A percentile compares a stretch with the other conserved stretches of the same genome.
These are phyloP conservation scores for Sterrhoptilus dennistouni DNA, from an alignment of 2,113 vertebrate genomes.

Conservation along the genomic window DNA sequence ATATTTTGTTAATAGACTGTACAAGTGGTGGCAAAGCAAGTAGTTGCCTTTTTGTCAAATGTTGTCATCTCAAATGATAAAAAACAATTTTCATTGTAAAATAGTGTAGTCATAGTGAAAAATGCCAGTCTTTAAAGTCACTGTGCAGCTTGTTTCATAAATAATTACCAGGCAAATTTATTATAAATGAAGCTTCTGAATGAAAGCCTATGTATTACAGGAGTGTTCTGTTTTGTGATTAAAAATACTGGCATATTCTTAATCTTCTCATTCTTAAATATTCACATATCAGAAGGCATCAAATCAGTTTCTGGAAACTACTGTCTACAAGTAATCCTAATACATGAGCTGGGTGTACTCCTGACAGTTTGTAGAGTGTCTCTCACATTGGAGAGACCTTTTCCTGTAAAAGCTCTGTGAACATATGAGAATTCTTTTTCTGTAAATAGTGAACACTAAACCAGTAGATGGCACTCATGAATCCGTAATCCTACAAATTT, in stretches of 20 bases:
- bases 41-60: not conserved
- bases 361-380: not conserved
- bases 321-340: not conserved
- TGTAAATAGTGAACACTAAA: not conserved
- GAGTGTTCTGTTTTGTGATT: not conserved
- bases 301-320: not conserved
- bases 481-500: not conserved
- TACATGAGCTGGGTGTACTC: not conserved
- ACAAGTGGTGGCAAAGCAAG: not conserved
- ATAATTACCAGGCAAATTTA: not conserved
- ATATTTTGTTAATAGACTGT: not conserved
- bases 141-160: not conserved
- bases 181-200: not conserved
- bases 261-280: not conserved
- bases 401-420: not conserved
- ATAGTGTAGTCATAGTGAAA: not conserved
- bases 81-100: not conserved
- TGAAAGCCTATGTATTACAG: not conserved
- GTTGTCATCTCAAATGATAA: not conserved
- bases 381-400: not conserved
- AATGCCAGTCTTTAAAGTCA: not conserved
- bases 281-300: not conserved
- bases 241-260: not conserved
- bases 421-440: not conserved
- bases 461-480: slow-evolving; percentile 45